Conservation (phyloP, 2,113 vertebrate genomes). For the Gavia stellata region DNA sequence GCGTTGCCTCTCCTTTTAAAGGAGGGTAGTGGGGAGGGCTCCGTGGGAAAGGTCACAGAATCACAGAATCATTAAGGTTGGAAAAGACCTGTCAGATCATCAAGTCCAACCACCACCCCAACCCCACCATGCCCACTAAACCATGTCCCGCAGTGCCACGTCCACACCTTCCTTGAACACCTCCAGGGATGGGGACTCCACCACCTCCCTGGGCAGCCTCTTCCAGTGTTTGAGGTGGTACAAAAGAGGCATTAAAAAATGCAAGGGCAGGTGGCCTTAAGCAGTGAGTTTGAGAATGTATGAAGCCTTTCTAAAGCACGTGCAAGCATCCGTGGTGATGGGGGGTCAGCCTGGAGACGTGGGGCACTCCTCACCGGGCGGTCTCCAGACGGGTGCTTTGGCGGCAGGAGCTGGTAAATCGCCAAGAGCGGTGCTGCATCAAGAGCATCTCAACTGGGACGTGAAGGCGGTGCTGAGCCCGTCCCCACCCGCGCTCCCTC, state of each 20-base stretch:
- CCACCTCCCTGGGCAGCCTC: too few relatives aligned
- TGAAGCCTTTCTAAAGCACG: neutral
- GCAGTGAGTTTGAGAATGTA: rapidly evolving
- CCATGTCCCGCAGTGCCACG: too few relatives aligned
- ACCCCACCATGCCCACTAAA: too few relatives aligned
- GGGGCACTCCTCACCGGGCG: neutral
- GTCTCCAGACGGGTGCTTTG: rapidly evolving
- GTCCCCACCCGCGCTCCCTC: neutral
- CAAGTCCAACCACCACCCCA: too few relatives aligned
- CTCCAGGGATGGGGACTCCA: too few relatives aligned
- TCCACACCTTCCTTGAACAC: too few relatives aligned
- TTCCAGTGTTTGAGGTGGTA: too few relatives aligned
- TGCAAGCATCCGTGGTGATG: rapidly evolving
- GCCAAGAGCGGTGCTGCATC: rapidly evolving
- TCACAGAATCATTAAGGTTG: too few relatives aligned
- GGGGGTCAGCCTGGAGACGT: neutral
- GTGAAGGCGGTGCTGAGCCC: rapidly evolving
- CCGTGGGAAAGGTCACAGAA: neutral
- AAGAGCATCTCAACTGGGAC: rapidly evolving
- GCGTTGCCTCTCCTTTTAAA: too few relatives aligned
- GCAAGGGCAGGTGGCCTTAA: neutral
- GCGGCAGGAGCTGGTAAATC: neutral
- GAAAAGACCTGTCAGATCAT: too few relatives aligned
- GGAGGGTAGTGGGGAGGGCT: neutral
- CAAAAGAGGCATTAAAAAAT: neutral